phyloP scores from a whole-genome alignment of 2,888 invertebrate genomes.

The Xanthorhoe designata region DNA sequence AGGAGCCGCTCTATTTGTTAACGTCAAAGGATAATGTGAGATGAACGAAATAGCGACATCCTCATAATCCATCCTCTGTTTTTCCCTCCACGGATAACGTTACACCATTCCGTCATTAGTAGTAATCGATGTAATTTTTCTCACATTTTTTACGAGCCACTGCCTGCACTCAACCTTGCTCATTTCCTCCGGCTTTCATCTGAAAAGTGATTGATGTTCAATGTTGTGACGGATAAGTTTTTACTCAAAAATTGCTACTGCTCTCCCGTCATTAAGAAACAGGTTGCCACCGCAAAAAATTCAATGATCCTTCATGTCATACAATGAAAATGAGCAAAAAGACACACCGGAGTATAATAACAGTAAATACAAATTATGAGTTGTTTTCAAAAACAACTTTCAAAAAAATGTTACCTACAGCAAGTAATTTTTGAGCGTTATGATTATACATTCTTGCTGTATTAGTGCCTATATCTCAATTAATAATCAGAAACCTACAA shows the following conservation, averaged over 20 bases:
- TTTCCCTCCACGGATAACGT: slow-evolving; percentile 52
- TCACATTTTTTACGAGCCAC: slow-evolving; percentile 75
- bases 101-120: slow-evolving; percentile 71
- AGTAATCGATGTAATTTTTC: slow-evolving; percentile 77
- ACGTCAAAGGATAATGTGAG: slow-evolving; percentile 32
- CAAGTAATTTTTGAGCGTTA: not conserved
- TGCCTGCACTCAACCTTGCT: slow-evolving; percentile 68
- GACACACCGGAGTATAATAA: slow-evolving; percentile 27
- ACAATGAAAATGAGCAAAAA: slow-evolving; percentile 51
- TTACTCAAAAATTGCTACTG: slow-evolving; percentile 64
- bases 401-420: not conserved
- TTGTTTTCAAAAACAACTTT: not conserved
- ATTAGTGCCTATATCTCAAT: slow-evolving; percentile 5
- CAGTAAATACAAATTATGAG: not conserved
- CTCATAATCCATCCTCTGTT: slow-evolving; percentile 27
- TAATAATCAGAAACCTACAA: slow-evolving; percentile 44
- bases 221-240: slow-evolving; percentile 54
- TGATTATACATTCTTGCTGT: not conserved
- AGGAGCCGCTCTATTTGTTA: slow-evolving; percentile 36
- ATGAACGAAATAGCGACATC: slow-evolving; percentile 20
- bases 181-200: slow-evolving; percentile 71
- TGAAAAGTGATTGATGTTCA: slow-evolving; percentile 78
- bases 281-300: slow-evolving; percentile 55
- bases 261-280: slow-evolving; percentile 60
- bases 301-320: slow-evolving; percentile 55